phyloP scores from a whole-genome alignment of 2,797 vertebrate genomes.

The Sorex maritimensis region DNA sequence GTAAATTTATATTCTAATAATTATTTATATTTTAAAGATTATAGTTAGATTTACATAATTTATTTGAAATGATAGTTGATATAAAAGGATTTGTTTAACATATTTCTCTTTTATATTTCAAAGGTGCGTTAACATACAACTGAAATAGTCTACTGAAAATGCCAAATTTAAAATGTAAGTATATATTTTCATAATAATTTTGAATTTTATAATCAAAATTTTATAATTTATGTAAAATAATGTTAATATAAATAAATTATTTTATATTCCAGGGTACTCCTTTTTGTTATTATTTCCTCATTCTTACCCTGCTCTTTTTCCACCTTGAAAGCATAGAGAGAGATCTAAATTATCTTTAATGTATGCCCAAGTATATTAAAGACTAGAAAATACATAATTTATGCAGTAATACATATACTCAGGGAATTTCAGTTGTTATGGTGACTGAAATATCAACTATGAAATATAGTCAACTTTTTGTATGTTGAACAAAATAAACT shows the following conservation, averaged over 20 bases:
- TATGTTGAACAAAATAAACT: background rate
- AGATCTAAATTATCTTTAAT: background rate
- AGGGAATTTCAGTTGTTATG: background rate
- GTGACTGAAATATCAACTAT: background rate
- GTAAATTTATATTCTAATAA: background rate
- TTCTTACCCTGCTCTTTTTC: background rate
- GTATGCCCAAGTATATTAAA: background rate
- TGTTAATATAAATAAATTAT: background rate
- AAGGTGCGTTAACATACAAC: no score
- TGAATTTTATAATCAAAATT: no score
- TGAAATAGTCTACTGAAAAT: no score
- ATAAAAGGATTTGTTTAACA: no score
- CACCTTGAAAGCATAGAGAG: background rate
- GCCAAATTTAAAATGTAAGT: no score
- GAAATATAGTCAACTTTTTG: background rate
- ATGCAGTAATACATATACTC: background rate
- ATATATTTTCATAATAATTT: no score
- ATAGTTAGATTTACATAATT: background rate
- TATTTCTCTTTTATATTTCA: no score
- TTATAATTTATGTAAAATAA: background rate
- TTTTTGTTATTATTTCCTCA: background rate
- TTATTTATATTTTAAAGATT: conserved; percentile 46
- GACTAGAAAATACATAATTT: background rate
- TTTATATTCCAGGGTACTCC: conserved; percentile 21
- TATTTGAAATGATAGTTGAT: no score